Evolutionary conservation across 37 sponge, comb jelly and placozoan species (phyloP).

Genomic region (Amphimedon queenslandica): DNA sequence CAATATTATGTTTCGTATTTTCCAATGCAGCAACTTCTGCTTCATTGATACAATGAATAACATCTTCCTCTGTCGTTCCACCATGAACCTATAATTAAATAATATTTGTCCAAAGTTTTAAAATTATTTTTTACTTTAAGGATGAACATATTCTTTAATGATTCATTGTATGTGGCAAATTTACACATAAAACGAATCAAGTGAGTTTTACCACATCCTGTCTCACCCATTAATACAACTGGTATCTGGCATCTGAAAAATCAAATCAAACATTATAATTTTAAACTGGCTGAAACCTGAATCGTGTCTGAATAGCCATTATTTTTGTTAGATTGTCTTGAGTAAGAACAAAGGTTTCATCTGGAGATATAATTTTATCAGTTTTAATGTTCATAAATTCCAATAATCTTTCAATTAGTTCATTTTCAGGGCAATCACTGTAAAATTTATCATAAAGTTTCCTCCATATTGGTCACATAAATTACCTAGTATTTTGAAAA

Average conservation of each 20-base stretch:
- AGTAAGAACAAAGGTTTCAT: constrained; percentile 77
- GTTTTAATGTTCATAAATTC: constrained; percentile 14
- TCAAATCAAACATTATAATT: no score
- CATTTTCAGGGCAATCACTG: no score
- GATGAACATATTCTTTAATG: constrained; percentile 52
- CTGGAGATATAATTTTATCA: constrained; percentile 41
- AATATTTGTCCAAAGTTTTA: no score
- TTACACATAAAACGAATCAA: constrained; percentile 89
- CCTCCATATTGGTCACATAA: no score
- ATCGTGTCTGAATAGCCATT: constrained; percentile 90
- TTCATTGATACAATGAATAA: constrained; percentile 34
- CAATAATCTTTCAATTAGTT: no score
- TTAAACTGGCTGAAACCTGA: constrained; percentile 49
- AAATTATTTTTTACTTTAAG: no score
- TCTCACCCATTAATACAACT: constrained; percentile 98
- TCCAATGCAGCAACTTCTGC: constrained; percentile 76
- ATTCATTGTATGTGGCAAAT: constrained; percentile 18
- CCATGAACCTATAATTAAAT: constrained; percentile 83
- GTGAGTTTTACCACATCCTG: constrained; percentile 97
- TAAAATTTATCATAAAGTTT: no score
- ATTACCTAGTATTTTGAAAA: no score
- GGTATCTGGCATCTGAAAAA: constrained; percentile 84
- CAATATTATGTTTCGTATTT: constrained; percentile 3
- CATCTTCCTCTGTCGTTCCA: constrained; percentile 68
- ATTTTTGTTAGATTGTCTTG: constrained; percentile 84